Evolutionary conservation across 2,113 vertebrate species (phyloP).

Genomic region (Percina caprodes): DNA sequence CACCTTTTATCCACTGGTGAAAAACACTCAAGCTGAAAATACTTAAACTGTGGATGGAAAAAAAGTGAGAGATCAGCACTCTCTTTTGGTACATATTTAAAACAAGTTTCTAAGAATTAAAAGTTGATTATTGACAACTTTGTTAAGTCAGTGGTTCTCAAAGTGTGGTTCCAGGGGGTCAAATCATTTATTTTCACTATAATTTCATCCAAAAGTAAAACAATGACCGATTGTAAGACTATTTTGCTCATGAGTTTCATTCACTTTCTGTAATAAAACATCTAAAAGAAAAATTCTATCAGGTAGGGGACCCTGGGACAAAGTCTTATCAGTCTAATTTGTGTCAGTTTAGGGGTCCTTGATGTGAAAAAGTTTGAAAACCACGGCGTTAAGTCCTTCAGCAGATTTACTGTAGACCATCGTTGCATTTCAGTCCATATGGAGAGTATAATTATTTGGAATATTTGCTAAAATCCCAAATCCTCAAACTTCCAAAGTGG

Average conservation of each 20-base stretch:
- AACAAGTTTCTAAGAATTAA: neutral
- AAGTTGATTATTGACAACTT: neutral
- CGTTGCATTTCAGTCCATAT: neutral
- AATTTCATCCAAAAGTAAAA: too few relatives aligned
- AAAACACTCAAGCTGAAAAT: neutral
- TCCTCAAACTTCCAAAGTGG: neutral
- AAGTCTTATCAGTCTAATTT: too few relatives aligned
- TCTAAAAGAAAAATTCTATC: too few relatives aligned
- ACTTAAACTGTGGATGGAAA: neutral
- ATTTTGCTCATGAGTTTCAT: too few relatives aligned
- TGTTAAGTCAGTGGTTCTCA: neutral
- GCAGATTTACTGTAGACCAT: neutral
- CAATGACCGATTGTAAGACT: too few relatives aligned
- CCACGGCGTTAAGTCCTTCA: neutral
- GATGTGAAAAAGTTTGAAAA: too few relatives aligned
- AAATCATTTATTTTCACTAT: too few relatives aligned
- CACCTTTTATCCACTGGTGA: constrained; percentile 5
- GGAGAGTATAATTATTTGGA: neutral
- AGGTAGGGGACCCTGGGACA: too few relatives aligned
- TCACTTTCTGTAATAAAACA: too few relatives aligned
- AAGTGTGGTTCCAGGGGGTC: too few relatives aligned
- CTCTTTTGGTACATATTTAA: neutral
- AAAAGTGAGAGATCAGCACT: neutral
- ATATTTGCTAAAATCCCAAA: neutral
- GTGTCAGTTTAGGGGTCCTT: too few relatives aligned